Evolutionary conservation across 2,888 invertebrate species (phyloP), one percentile per base, ranked within the genome.

Genomic region (Cancer borealis): DNA sequence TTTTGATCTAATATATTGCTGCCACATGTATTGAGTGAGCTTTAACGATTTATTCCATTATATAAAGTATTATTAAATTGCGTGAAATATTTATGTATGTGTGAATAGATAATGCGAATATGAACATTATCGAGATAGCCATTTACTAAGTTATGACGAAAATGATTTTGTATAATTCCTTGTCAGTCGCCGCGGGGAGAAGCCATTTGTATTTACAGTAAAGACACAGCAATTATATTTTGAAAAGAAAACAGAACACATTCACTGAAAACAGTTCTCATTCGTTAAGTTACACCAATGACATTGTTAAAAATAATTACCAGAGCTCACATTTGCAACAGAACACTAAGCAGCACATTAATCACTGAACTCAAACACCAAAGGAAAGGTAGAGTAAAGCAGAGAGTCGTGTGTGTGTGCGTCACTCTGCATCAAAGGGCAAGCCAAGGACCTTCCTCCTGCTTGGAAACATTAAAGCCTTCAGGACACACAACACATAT

Each of bases 31-130:
- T 54, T 54, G 10, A 73, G 10, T 84, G 39, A 10, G 39, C 30
- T 4, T 84, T 84, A 30, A 39, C 84, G n/a, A 39, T 84, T 14
- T 39, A 84, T 30, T 84, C 84, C 39, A 39, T n/a, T 39, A 39
- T 17, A 10, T 84, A 14, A 39, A 30, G 30, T 14, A 60, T 30
- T 10, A 84, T 14, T n/a, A 39, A 14, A 30, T 30, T 84, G 30
- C 39, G 39, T 84, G 39, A 84, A 84, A 84, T 84, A 39, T 84
- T 12, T 84, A 3, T 39, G 39, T 39, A 84, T 84, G 30, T 17
- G 39, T 84, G 30, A 84, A 30, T 84, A 84, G 1, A 84, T 39
- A 84, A 84, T 84, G 39, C 17, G 84, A 84, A 84, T 84, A 84
- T 39, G 39, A 73, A 26, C 73, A 84, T 39, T 39, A 30, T 26